These are phyloP conservation scores for Typhlichthys subterraneus DNA, from an alignment of 2,797 vertebrate genomes.

Conservation along the genomic window DNA sequence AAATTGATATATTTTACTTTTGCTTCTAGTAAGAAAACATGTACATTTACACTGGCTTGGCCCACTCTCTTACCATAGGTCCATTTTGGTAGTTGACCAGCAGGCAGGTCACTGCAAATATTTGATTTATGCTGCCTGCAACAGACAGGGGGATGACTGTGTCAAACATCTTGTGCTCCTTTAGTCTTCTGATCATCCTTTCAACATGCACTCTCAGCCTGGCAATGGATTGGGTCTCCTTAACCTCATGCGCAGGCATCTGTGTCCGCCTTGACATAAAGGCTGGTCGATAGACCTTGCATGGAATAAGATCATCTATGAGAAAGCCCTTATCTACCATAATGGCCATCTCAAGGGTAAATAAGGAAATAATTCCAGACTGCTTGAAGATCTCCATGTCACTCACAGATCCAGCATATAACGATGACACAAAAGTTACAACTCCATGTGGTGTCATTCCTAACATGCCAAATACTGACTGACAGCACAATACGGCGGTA, in stretches of 20 bases:
- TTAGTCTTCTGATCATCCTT: conserved; percentile 9
- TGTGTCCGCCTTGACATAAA: conserved; percentile 6
- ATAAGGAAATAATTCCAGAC: too few species aligned
- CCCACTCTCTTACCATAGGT: not conserved
- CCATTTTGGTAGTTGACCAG: not conserved
- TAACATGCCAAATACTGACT: too few species aligned
- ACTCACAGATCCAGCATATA: too few species aligned
- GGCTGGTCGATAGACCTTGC: conserved; percentile 23
- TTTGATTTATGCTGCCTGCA: conserved; percentile 15
- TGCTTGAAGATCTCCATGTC: too few species aligned
- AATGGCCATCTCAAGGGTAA: too few species aligned
- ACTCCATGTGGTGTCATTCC: too few species aligned
- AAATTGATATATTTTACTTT: too few species aligned
- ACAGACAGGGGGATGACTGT: conserved; percentile 17
- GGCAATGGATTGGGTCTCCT: conserved; percentile 15
- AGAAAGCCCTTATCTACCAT: conserved; percentile 11
- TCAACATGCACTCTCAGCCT: conserved; percentile 20
- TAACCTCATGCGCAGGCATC: conserved; percentile 11
- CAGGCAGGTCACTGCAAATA: conserved; percentile 12
- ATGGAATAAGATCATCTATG: not conserved
- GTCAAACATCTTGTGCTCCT: conserved; percentile 24
- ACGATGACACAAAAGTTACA: too few species aligned
- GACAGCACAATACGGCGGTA: too few species aligned
- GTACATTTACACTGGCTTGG: not conserved
- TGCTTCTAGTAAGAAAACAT: too few species aligned